Base-by-base conservation (phyloP, 1,140 invertebrate genomes). In the Solen grandis region DNA sequence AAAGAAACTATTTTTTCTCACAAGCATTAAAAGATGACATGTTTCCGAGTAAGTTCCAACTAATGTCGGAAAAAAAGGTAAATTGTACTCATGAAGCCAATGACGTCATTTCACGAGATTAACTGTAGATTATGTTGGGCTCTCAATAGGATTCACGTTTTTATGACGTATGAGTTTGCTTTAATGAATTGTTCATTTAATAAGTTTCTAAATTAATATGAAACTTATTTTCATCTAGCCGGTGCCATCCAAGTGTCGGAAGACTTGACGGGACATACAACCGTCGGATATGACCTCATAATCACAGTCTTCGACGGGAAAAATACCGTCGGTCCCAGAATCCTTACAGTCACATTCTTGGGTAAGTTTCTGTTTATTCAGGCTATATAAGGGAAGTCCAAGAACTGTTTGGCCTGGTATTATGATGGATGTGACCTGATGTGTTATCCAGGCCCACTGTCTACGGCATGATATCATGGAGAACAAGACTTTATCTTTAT, bases 241-340 rank as follows among this genome's bases (percentile, higher is more conserved):
- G 66, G 66, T 14, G 46, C 14, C 14, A 69, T 69, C 5, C 66
- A 69, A 52, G 29, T 69, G 13, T 52, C 38, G n/a, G 19, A n/a
- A 19, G 66, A 69, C 41, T 19, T 69, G 22, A 31, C 38, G 8
- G 25, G 13, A 1, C 38, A 3, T 54, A 69, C 38, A 25, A 54
- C 50, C 16, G 38, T 50, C 35, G 66, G 66, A 5, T 69, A 69
- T 52, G 66, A 69, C 35, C 19, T 69, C 22, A 14, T 5, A n/a
- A 33, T 69, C 16, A 52, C 38, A 3, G 66, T 52, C 8, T n/a
- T 13, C 13, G 66, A 69, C 35, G 50, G 66, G 10, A 50, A 27
- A 25, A 54, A 50, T n/a, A 50, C 46, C 19, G 66, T 69, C 29
- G 66, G 66, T 19, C 66, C 66, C 16, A 41, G 33, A 50, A 13